phyloP scores from a whole-genome alignment of 2,113 vertebrate species.

The Empidonax traillii region DNA sequence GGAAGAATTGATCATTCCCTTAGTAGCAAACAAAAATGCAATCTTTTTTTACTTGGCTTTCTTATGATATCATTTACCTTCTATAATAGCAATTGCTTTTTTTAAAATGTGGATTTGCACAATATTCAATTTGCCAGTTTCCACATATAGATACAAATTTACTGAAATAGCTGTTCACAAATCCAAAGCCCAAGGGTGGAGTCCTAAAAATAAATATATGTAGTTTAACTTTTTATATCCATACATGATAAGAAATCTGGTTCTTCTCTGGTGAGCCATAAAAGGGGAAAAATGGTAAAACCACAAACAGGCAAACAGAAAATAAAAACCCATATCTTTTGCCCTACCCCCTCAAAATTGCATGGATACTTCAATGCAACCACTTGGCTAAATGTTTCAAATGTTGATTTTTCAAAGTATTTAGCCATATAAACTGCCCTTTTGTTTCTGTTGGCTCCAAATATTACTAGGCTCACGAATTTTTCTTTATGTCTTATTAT shows the following conservation, averaged over 20 bases:
- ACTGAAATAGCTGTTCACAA: slow-evolving; percentile 70
- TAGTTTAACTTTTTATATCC: slow-evolving; percentile 30
- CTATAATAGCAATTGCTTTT: slow-evolving; percentile 75
- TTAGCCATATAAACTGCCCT: slow-evolving; percentile 10
- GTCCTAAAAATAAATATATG: slow-evolving; percentile 59
- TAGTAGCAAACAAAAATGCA: slow-evolving; percentile 65
- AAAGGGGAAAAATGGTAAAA: slow-evolving; percentile 28
- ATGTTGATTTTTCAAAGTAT: slow-evolving; percentile 39
- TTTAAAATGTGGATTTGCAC: slow-evolving; percentile 67
- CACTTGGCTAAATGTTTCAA: background rate
- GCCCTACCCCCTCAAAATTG: background rate
- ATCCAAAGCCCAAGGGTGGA: slow-evolving; percentile 61
- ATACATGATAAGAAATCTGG: slow-evolving; percentile 1
- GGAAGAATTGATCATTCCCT: slow-evolving; percentile 58
- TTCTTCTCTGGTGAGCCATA: slow-evolving; percentile 27
- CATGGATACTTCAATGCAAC: background rate
- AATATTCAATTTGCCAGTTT: slow-evolving; percentile 70
- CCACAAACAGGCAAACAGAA: slow-evolving; percentile 14
- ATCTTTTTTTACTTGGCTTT: slow-evolving; percentile 56
- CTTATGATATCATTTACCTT: slow-evolving; percentile 74
- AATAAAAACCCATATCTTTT: background rate
- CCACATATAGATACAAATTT: slow-evolving; percentile 70
- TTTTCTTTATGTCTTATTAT: background rate
- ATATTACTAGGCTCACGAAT: slow-evolving; percentile 7
- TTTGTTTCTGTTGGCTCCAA: slow-evolving; percentile 50